Evolutionary conservation across 2,797 vertebrate genomes (phyloP).

Genomic region (Lepus townsendii): DNA sequence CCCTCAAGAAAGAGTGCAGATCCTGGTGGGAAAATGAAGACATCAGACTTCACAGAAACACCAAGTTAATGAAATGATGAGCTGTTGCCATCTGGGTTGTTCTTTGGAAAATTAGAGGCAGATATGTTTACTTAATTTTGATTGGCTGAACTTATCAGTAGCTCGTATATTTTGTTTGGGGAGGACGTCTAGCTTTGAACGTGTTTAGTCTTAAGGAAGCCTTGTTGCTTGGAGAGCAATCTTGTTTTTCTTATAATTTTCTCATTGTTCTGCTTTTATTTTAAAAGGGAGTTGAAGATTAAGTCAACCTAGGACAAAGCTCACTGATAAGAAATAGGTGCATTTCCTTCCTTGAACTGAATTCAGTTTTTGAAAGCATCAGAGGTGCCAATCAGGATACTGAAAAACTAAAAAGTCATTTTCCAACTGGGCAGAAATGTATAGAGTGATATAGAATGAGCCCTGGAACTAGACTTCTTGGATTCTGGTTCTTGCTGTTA

Average conservation of each 20-base stretch:
- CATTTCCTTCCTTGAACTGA: conserved; percentile 6
- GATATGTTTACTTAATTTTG: conserved; percentile 27
- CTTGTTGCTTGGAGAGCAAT: background rate
- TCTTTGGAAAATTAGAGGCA: conserved; percentile 24
- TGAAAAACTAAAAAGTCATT: background rate
- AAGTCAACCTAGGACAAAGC: background rate
- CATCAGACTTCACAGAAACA: background rate
- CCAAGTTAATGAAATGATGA: background rate
- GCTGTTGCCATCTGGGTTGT: background rate
- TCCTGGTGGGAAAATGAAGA: background rate
- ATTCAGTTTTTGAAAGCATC: conserved; percentile 25
- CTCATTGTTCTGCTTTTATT: background rate
- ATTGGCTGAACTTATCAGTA: background rate
- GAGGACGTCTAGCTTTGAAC: background rate
- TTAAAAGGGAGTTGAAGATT: background rate
- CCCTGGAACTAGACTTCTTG: background rate
- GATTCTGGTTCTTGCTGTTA: conserved; percentile 9
- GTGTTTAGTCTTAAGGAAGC: background rate
- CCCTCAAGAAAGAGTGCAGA: background rate
- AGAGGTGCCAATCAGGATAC: background rate
- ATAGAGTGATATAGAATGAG: background rate
- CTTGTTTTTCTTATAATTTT: background rate
- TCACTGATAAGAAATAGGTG: background rate
- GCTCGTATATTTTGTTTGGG: background rate
- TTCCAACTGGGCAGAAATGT: background rate